Evolutionary conservation across 2,113 vertebrate genomes (phyloP), one percentile per base, ranked within the genome.

Genomic region (Gallinago media): DNA sequence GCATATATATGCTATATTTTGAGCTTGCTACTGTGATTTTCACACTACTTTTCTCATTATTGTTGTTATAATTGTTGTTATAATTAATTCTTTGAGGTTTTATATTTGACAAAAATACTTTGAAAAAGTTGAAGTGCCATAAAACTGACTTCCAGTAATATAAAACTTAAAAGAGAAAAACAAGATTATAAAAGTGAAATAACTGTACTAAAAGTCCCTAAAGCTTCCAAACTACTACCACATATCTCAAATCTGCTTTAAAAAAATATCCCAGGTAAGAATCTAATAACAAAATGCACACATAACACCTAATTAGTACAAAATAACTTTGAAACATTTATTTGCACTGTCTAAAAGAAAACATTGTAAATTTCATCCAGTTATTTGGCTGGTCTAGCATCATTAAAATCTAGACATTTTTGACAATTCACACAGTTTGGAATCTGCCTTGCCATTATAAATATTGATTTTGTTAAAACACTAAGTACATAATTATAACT

Each of bases 291-390:
- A 65, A 65, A 70, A 70, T 74, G 12, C 15, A 50, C 6, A 36
- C 3, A 3, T 25, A 59, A 10, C 7, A 56, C 12, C 13, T 81
- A 40, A 36, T 5, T 25, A 1, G 1, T 20, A 59, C 6, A 2
- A 62, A 44, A 6, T 59, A n/a, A 36, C 29, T 25, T 46, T 61
- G 12, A 76, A 76, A 83, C 38, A 79, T 23, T 74, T 78, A 12
- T 70, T 61, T 66, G 6, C 36, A 38, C 1, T 38, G 1, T 36
- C 2, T 55, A 46, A 40, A 8, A 78, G 11, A 50, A 75, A 3
- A 47, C 3, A 44, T 20, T 21, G 3, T 29, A 42, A 68, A 61
- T 85, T 71, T 55, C 20, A 47, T 40, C 15, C 40, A 42, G 6
- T 29, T 61, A 36, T 55, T 88, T 85, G 34, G 4, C 20, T 68